Evolutionary conservation across 2,888 invertebrate genomes (phyloP).

Genomic region (Sipunculus nudus): DNA sequence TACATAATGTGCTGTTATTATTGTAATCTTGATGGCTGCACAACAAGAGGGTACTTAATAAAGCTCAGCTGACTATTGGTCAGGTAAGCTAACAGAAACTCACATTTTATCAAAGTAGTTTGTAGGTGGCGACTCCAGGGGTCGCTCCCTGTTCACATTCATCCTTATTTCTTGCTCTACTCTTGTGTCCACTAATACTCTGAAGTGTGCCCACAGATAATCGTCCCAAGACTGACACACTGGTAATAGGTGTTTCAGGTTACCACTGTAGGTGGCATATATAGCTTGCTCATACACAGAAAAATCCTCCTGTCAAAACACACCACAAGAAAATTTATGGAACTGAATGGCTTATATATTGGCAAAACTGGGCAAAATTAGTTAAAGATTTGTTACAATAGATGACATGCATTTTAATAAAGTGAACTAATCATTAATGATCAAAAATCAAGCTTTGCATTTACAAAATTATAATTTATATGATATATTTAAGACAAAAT

Average conservation of each 20-base stretch:
- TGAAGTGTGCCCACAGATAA: constrained; percentile 85
- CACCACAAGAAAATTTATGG: constrained; percentile 1
- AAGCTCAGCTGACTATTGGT: too few species aligned
- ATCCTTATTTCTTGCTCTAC: constrained; percentile 83
- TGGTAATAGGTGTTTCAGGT: constrained; percentile 79
- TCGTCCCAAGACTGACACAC: constrained; percentile 89
- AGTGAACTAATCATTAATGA: too few species aligned
- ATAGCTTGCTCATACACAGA: constrained; percentile 72
- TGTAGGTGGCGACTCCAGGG: constrained; percentile 51
- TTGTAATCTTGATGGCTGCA: too few species aligned
- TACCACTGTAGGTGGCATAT: constrained; percentile 83
- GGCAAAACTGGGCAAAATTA: background rate
- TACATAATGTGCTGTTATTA: too few species aligned
- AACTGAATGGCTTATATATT: background rate
- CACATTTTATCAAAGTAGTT: constrained; percentile 57
- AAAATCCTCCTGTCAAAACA: constrained; percentile 47
- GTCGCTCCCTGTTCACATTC: constrained; percentile 67
- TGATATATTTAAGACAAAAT: too few species aligned
- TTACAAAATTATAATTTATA: too few species aligned
- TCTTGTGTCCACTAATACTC: constrained; percentile 80
- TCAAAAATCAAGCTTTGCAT: too few species aligned
- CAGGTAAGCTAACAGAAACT: constrained; percentile 20
- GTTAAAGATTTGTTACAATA: too few species aligned
- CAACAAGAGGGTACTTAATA: too few species aligned
- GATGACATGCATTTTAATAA: too few species aligned